Evolutionary conservation across 2,113 vertebrate species (phyloP), one percentile per base, ranked within the genome.

Genomic region (Leptobrachium ailaonicum): DNA sequence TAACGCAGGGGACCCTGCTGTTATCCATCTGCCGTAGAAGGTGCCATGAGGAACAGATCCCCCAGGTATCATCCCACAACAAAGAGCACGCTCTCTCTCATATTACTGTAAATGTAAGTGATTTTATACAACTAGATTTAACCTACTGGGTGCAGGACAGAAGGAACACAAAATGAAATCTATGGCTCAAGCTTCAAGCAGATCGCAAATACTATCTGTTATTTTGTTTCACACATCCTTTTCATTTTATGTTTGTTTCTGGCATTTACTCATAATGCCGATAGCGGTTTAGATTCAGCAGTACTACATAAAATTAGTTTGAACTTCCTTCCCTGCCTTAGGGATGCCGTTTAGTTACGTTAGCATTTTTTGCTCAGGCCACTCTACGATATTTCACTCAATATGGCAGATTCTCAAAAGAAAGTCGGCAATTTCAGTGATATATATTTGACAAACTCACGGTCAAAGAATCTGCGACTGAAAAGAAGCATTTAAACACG

Each of bases 1-100:
- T 54, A 50, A 40, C 47, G 41, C 20, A 41, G 70, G 40, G 40
- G 41, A 72, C 50, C 70, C 70, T 54, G 66, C 66, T 68, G 66
- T 43, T 68, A 43, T 68, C 66, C 66, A 68, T 68, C 66, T 68
- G 66, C 32, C 41, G 13, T 43, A 7, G n/a, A 68, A 5, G 66
- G 11, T 68, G 40, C 66, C 66, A 43, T 68, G 66, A 68, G 40
- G n/a, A 64, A 64, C 20, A 64, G 2, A 40, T 64, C 9, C 62
- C 62, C 62, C 62, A 40, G 62, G 62, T 64, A 32, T 64, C 20
- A 32, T 11, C n/a, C 14, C n/a, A 64, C 3, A 64, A 64, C 62
- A 64, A 64, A 64, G 62, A 64, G 62, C 14, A 64, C 6, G 20
- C 47, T 50, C 4, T 3, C 62, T 64, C n/a, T 32, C 20, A 64